phyloP scores from a whole-genome alignment of 2,113 vertebrate species.

The Anser cygnoides region DNA sequence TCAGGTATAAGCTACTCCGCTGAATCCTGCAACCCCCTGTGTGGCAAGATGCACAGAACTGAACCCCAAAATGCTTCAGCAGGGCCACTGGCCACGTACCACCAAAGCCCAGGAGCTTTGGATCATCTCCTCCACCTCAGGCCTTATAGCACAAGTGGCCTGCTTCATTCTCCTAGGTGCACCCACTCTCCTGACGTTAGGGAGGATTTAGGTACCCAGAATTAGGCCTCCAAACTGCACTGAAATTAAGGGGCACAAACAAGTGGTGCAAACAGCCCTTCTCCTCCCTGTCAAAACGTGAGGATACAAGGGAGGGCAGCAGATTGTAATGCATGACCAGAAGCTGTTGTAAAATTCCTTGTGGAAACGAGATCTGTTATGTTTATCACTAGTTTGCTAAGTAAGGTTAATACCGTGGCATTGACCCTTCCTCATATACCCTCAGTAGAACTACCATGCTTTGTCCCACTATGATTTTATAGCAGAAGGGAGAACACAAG shows the following conservation, averaged over 20 bases:
- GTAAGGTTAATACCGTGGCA: constrained; percentile 31
- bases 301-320: rapidly evolving
- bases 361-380: background rate
- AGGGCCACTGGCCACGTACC: rapidly evolving
- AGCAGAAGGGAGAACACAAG: background rate
- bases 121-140: background rate
- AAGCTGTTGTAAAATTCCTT: background rate
- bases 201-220: background rate
- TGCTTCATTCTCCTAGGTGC: background rate
- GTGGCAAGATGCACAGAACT: background rate
- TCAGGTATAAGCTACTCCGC: background rate
- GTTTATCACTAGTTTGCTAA: constrained; percentile 23
- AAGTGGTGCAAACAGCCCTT: background rate
- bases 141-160: background rate
- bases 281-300: background rate
- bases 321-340: background rate
- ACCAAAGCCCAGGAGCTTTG: rapidly evolving
- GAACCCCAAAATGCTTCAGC: background rate
- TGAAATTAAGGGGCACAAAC: background rate
- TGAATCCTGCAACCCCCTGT: background rate
- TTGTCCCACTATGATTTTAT: constrained; percentile 24
- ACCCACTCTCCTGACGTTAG: background rate
- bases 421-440: background rate
- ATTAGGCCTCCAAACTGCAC: background rate
- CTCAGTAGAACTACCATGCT: background rate